A percentile compares a stretch with the other conserved stretches of the same genome.
These are phyloP conservation scores for Hydropsyche tenuis DNA, from an alignment of 1,140 invertebrate genomes.

Conservation along the genomic window DNA sequence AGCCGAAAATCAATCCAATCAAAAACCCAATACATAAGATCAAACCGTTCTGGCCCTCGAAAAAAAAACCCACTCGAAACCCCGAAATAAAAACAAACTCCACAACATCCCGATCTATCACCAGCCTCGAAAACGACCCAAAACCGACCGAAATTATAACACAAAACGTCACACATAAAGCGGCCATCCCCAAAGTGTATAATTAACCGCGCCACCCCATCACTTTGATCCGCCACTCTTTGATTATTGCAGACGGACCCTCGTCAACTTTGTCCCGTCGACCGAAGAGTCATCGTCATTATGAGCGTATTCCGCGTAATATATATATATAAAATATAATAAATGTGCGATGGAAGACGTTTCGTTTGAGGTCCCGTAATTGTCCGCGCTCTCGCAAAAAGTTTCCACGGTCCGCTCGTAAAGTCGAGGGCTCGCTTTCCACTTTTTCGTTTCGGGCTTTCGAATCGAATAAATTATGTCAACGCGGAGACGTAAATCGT, in stretches of 20 bases:
- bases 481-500: slow-evolving; percentile 31
- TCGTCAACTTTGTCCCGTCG: slow-evolving; percentile 16
- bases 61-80: too few relatives aligned
- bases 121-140: too few relatives aligned
- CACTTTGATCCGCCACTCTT: slow-evolving; percentile 21
- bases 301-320: too few relatives aligned
- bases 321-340: too few relatives aligned
- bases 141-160: too few relatives aligned
- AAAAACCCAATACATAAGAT: too few relatives aligned
- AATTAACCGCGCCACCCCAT: background rate
- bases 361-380: background rate
- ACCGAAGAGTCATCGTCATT: too few relatives aligned
- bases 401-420: background rate
- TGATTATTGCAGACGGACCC: slow-evolving; percentile 14
- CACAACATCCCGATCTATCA: too few relatives aligned
- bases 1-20: too few relatives aligned
- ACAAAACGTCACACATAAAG: too few relatives aligned
- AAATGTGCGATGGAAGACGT: slow-evolving; percentile 4
- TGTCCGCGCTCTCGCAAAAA: background rate
- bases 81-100: too few relatives aligned
- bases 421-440: background rate
- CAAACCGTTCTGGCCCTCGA: too few relatives aligned
- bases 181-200: background rate
- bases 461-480: slow-evolving; percentile 29
- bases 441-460: background rate